These are phyloP conservation scores for Meteorus colon DNA, from an alignment of 2,888 invertebrate species.

Conservation along the genomic window DNA sequence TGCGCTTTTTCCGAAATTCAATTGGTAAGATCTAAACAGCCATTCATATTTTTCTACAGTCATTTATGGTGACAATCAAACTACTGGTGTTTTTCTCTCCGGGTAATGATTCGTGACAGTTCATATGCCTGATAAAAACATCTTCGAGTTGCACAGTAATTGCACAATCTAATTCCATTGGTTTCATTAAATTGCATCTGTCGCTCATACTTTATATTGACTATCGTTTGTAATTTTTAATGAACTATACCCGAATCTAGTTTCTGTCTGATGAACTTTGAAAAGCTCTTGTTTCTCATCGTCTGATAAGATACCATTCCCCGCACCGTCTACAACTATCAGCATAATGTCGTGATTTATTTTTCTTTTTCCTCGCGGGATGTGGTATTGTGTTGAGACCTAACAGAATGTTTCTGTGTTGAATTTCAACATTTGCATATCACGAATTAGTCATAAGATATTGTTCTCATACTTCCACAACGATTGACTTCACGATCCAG, in stretches of 20 bases:
- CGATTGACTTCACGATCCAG: too few relatives aligned
- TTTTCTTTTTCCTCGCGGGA: neutral
- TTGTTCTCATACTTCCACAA: neutral
- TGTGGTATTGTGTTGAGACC: constrained; percentile 7
- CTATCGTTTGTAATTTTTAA: neutral
- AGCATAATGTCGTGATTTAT: neutral
- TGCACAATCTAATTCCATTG: neutral
- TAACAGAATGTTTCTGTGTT: neutral
- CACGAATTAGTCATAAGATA: neutral
- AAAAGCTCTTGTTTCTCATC: neutral
- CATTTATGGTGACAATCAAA: too few relatives aligned
- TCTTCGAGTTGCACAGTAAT: neutral
- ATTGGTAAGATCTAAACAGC: neutral
- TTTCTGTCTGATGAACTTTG: neutral
- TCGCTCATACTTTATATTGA: neutral
- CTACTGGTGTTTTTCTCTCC: too few relatives aligned
- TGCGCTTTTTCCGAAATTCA: neutral
- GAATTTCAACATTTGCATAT: neutral
- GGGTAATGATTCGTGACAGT: neutral
- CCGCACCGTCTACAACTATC: neutral
- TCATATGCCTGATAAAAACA: neutral
- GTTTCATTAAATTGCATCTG: neutral
- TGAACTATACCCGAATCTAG: neutral
- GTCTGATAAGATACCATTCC: neutral
- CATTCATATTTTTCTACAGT: neutral